phyloP scores from a whole-genome alignment of 2,113 vertebrate genomes.

The Brachirus orientalis region DNA sequence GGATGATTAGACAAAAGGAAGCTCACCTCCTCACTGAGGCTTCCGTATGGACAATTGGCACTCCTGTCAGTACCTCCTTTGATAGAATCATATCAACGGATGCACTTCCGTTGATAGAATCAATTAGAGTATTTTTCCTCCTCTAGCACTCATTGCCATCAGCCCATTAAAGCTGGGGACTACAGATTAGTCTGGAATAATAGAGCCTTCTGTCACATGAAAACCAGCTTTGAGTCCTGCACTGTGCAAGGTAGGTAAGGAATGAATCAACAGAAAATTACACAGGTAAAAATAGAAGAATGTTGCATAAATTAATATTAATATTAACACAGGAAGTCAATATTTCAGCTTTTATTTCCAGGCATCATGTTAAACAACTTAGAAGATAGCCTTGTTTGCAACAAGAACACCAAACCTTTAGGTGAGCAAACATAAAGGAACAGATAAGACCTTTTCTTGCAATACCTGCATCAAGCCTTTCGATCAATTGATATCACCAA shows the following conservation, averaged over 20 bases:
- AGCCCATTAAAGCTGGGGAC: constrained; percentile 64
- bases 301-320: too few species aligned
- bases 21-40: constrained; percentile 35
- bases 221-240: constrained; percentile 34
- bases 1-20: not conserved
- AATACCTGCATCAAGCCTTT: too few species aligned
- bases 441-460: too few species aligned
- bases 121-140: constrained; percentile 55
- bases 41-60: constrained; percentile 38
- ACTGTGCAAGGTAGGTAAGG: constrained; percentile 21
- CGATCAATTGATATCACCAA: too few species aligned
- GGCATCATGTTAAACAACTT: too few species aligned
- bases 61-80: constrained; percentile 36
- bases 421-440: too few species aligned
- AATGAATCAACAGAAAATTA: constrained; percentile 23
- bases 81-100: constrained; percentile 69
- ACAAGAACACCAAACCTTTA: too few species aligned
- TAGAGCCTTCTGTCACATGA: constrained; percentile 40
- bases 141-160: constrained; percentile 37
- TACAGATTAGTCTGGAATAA: constrained; percentile 64
- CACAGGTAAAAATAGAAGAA: too few species aligned
- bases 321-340: constrained; percentile 20
- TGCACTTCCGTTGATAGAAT: constrained; percentile 57
- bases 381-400: too few species aligned
- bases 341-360: too few species aligned